Conservation (phyloP, 2,113 vertebrate species). For the Syngnathoides biaculeatus region DNA sequence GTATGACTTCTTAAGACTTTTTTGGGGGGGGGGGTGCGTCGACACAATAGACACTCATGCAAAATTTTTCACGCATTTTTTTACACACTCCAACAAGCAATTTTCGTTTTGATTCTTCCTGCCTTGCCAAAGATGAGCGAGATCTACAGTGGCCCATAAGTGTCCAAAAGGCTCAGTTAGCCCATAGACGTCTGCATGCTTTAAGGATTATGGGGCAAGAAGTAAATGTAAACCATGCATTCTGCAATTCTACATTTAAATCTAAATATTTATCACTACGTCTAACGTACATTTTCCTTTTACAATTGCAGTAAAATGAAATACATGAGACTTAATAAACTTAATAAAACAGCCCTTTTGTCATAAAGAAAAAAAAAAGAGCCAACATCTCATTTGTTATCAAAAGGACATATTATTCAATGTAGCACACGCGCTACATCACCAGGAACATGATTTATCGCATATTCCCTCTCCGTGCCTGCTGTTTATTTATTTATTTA, state of each 20-base stretch:
- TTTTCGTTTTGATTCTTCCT: too few relatives aligned
- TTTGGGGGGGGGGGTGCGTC: too few relatives aligned
- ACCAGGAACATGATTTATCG: conserved; percentile 50
- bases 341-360: conserved; percentile 25
- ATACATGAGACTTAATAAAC: conserved; percentile 23
- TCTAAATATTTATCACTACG: neutral
- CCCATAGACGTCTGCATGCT: too few relatives aligned
- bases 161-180: too few relatives aligned
- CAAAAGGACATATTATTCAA: conserved; percentile 15
- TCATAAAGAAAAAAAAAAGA: neutral
- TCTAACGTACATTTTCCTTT: neutral
- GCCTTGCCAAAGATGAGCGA: too few relatives aligned
- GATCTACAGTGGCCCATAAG: too few relatives aligned
- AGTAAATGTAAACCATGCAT: neutral
- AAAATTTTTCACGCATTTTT: too few relatives aligned
- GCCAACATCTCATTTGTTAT: conserved; percentile 18
- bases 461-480: conserved; percentile 29
- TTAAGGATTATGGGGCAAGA: too few relatives aligned
- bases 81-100: too few relatives aligned
- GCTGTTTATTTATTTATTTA: too few relatives aligned
- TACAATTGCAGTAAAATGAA: neutral
- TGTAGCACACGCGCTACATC: conserved; percentile 18
- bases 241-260: neutral
- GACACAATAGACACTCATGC: too few relatives aligned
- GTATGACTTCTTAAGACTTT: too few relatives aligned